Percentiles rank a stretch among this genome's conserved stretches.
Evolutionary conservation across 1,140 invertebrate species (phyloP).

Genomic region (Drosophila santomea): DNA sequence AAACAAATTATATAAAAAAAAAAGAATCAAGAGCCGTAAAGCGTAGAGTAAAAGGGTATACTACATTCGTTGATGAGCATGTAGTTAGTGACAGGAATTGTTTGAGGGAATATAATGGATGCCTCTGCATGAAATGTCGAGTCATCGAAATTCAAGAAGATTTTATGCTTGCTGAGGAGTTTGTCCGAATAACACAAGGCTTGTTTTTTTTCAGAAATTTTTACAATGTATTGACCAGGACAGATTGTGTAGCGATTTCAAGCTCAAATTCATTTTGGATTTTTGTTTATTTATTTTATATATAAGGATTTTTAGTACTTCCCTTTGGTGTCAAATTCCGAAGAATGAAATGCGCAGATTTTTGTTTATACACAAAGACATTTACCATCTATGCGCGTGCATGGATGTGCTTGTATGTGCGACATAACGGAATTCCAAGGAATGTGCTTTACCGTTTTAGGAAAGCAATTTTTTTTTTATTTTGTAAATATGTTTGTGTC

Average conservation of each 20-base stretch:
- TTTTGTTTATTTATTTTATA: constrained; percentile 1
- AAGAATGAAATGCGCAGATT: neutral
- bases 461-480: too few species aligned
- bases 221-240: too few species aligned
- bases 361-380: constrained; percentile 1
- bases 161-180: neutral
- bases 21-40: too few species aligned
- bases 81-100: too few species aligned
- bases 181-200: neutral
- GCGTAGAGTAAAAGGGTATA: too few species aligned
- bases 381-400: neutral
- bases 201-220: neutral
- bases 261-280: too few species aligned
- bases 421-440: neutral
- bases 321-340: neutral
- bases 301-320: neutral
- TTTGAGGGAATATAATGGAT: neutral
- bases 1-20: too few species aligned
- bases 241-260: too few species aligned
- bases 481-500: neutral
- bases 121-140: neutral
- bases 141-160: neutral
- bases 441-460: neutral
- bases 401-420: neutral
- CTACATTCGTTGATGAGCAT: too few species aligned